A percentile compares a stretch with the other conserved stretches of the same genome.
Conservation (phyloP, 2,888 invertebrate genomes). For the Liposcelis brunnea region DNA sequence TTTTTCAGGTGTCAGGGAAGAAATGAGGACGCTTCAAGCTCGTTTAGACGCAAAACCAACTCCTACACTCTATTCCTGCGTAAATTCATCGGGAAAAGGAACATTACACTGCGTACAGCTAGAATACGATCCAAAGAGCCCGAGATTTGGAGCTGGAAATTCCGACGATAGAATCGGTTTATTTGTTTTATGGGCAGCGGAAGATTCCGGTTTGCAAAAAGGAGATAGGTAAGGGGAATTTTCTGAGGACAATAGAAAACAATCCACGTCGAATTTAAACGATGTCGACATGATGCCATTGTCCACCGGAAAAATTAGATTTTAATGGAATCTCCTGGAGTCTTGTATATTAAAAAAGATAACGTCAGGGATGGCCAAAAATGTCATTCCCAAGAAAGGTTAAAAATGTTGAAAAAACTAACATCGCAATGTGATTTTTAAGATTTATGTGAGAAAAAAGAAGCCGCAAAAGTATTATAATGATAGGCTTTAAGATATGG, state of each 20-base stretch:
- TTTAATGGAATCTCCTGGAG: too few species aligned
- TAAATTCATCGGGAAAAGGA: constrained; percentile 15
- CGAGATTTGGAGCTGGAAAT: constrained; percentile 53
- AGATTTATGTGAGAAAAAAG: background rate
- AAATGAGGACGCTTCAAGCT: constrained; percentile 59
- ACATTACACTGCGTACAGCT: constrained; percentile 51
- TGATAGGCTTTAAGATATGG: too few species aligned
- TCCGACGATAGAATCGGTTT: constrained; percentile 46
- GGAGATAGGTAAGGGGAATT: constrained; percentile 45
- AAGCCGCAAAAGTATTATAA: too few species aligned
- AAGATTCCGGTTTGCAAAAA: constrained; percentile 52
- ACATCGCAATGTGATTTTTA: too few species aligned
- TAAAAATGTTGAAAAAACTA: too few species aligned
- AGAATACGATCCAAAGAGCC: constrained; percentile 48
- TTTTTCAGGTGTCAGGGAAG: constrained; percentile 53
- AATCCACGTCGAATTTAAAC: too few species aligned
- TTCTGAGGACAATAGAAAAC: too few species aligned
- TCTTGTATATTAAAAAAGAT: too few species aligned
- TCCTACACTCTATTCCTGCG: constrained; percentile 20
- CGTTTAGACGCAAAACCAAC: constrained; percentile 52
- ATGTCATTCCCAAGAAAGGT: too few species aligned
- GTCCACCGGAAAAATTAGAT: too few species aligned
- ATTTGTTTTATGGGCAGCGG: constrained; percentile 66
- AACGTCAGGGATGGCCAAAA: too few species aligned
- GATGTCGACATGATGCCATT: too few species aligned